Percentiles rank a stretch among this genome's conserved stretches.
Conservation (phyloP, 2,113 vertebrate species). For the Prinia subflava region DNA sequence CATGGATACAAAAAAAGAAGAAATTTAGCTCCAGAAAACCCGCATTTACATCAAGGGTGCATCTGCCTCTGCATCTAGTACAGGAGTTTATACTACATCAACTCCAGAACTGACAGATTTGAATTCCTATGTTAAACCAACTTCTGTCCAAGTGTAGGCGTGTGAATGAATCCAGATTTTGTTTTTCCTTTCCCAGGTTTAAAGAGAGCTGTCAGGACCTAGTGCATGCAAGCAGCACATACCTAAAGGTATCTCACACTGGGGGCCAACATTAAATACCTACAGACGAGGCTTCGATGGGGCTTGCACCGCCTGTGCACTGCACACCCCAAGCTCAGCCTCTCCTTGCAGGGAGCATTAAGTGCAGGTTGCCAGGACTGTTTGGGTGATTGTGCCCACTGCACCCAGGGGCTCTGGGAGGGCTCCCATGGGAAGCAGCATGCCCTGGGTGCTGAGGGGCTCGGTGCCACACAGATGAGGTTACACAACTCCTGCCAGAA, state of each 20-base stretch:
- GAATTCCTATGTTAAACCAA: neutral
- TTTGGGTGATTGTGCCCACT: accelerated
- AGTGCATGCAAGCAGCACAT: neutral
- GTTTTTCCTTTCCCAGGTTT: neutral
- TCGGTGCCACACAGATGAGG: neutral
- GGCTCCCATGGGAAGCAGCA: neutral
- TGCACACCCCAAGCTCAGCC: neutral
- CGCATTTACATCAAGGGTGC: neutral
- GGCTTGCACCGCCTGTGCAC: neutral
- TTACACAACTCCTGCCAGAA: neutral
- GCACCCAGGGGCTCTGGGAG: neutral
- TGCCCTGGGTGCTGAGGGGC: neutral
- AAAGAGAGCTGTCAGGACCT: neutral
- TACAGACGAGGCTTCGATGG: accelerated
- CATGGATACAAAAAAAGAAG: neutral
- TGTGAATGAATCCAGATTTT: neutral
- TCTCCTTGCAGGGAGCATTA: neutral
- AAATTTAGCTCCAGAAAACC: neutral
- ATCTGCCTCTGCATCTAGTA: neutral
- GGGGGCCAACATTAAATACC: neutral
- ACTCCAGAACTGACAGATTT: accelerated
- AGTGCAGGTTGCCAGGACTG: too few relatives aligned
- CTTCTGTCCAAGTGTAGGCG: neutral
- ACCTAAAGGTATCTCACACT: neutral
- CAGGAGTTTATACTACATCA: neutral